A percentile compares a stretch with the other conserved stretches of the same genome.
Evolutionary conservation across 2,113 vertebrate genomes (phyloP).

Genomic region (Bos taurus): ARS-UCD2.0 NC_037351.1:61979501-61980000

Average conservation of each 20-base stretch:
- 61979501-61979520: background rate
- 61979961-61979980: rapidly evolving
- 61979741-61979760: background rate
- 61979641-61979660: background rate
- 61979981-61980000: background rate
- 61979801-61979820: background rate
- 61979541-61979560: background rate
- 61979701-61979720: background rate
- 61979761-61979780: background rate
- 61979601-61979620: background rate
- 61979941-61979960: background rate
- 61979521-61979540: background rate
- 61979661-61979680: rapidly evolving
- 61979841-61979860: background rate
- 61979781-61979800: background rate
- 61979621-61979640: background rate
- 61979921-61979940: background rate
- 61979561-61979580: background rate
- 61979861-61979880: background rate
- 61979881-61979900: background rate
- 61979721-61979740: background rate
- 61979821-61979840: background rate
- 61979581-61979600: background rate
- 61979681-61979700: background rate
- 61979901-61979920: background rate